Percentiles rank a stretch among this genome's conserved stretches.
Conservation (phyloP, 2,113 vertebrate species). For the Peromyscus leucopus region DNA sequence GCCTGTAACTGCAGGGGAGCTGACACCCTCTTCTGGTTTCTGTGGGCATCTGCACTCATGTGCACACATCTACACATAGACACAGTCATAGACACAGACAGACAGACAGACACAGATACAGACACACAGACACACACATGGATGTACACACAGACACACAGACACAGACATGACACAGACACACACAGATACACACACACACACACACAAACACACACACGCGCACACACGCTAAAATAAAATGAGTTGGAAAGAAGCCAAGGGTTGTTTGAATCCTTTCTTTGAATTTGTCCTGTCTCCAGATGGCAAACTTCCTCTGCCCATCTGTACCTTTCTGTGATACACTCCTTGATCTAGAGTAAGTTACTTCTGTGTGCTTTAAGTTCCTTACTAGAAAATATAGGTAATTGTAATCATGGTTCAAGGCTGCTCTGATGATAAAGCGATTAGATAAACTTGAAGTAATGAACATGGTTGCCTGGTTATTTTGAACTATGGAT, state of each 20-base stretch:
- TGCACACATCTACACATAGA: neutral
- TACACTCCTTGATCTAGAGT: neutral
- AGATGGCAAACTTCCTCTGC: neutral
- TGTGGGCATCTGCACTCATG: neutral
- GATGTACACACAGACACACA: neutral
- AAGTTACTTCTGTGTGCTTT: slow-evolving; percentile 17
- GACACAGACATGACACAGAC: neutral
- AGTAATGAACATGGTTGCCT: neutral
- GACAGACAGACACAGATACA: neutral
- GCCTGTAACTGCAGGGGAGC: neutral
- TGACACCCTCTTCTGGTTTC: neutral
- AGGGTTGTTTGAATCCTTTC: neutral
- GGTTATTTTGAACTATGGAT: neutral
- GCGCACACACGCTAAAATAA: neutral
- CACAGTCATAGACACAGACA: neutral
- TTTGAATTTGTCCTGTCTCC: neutral
- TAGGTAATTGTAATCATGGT: neutral
- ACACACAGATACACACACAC: neutral
- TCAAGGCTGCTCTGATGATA: neutral
- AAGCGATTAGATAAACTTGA: neutral
- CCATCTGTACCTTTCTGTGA: neutral
- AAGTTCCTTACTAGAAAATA: neutral
- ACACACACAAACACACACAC: neutral
- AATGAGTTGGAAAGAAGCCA: neutral
- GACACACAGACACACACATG: neutral